phyloP scores from a whole-genome alignment of 2,888 invertebrate species.

The Nysson spinosus region DNA sequence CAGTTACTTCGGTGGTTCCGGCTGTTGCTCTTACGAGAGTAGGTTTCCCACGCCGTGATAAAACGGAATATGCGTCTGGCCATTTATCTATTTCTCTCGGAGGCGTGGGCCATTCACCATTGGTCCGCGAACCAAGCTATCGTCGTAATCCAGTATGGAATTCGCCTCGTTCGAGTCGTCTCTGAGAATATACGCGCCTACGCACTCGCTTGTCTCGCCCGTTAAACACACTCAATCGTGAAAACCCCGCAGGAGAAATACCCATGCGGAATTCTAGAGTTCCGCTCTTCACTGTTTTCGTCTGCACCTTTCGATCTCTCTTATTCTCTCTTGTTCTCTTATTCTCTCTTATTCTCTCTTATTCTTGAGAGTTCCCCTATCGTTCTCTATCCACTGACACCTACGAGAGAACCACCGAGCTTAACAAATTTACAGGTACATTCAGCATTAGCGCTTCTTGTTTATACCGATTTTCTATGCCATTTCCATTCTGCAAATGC shows the following conservation, averaged over 20 bases:
- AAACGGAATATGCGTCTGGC: slow-evolving; percentile 32
- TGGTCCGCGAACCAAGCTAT: slow-evolving; percentile 30
- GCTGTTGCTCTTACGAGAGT: too few species aligned
- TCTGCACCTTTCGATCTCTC: too few species aligned
- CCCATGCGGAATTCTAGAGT: slow-evolving; percentile 34
- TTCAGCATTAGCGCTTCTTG: too few species aligned
- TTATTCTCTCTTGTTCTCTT: too few species aligned
- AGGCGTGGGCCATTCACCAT: slow-evolving; percentile 45
- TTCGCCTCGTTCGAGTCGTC: slow-evolving; percentile 43
- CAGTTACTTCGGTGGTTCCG: too few species aligned
- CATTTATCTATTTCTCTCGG: slow-evolving; percentile 44
- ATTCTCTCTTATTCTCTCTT: too few species aligned
- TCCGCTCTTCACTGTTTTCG: slow-evolving; percentile 10
- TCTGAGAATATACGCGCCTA: slow-evolving; percentile 45
- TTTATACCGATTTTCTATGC: too few species aligned
- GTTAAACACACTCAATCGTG: slow-evolving; percentile 38
- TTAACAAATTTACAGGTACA: too few species aligned
- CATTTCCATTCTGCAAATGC: too few species aligned
- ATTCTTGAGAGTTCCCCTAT: too few species aligned
- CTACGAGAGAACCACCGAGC: too few species aligned
- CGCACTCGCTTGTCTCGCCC: slow-evolving; percentile 34
- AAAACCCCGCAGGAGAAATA: slow-evolving; percentile 20
- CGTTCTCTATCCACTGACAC: too few species aligned
- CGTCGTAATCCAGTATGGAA: slow-evolving; percentile 49
- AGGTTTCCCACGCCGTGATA: slow-evolving; percentile 35